Percentiles rank a stretch among this genome's conserved stretches.
phyloP scores from a whole-genome alignment of 2,888 invertebrate species.

The Protula sp. region DNA sequence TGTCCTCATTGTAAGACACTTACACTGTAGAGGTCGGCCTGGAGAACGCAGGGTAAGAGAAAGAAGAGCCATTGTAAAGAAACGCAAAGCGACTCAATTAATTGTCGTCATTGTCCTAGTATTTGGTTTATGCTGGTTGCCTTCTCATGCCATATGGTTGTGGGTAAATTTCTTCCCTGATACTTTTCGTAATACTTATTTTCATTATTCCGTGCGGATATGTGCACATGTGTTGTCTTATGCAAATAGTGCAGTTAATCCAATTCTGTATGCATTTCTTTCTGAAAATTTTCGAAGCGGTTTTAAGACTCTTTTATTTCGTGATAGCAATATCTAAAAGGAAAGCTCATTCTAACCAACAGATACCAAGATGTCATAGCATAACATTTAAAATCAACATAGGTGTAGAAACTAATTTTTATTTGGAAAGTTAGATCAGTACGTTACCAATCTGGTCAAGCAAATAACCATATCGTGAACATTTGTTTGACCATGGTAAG shows the following conservation, averaged over 20 bases:
- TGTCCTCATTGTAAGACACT: slow-evolving; percentile 20
- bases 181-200: slow-evolving; percentile 19
- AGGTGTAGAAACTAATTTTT: too few species aligned
- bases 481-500: too few species aligned
- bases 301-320: too few species aligned
- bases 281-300: slow-evolving; percentile 25
- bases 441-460: too few species aligned
- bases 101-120: slow-evolving; percentile 25
- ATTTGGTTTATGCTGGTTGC: slow-evolving; percentile 29
- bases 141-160: slow-evolving; percentile 27
- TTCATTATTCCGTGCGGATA: slow-evolving; percentile 20
- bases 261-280: slow-evolving; percentile 28
- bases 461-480: too few species aligned
- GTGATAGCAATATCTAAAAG: too few species aligned
- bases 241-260: slow-evolving; percentile 27
- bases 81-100: slow-evolving; percentile 25
- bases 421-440: too few species aligned
- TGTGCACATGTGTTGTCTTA: slow-evolving; percentile 25
- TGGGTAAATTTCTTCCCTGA: slow-evolving; percentile 21
- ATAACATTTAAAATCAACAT: too few species aligned
- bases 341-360: too few species aligned
- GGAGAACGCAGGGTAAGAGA: slow-evolving; percentile 7
- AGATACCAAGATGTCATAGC: too few species aligned
- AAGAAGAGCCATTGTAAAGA: slow-evolving; percentile 15
- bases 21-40: slow-evolving; percentile 19